These are phyloP conservation scores for Athene cunicularia DNA, from an alignment of 2,113 vertebrate genomes.

Conservation along the genomic window DNA sequence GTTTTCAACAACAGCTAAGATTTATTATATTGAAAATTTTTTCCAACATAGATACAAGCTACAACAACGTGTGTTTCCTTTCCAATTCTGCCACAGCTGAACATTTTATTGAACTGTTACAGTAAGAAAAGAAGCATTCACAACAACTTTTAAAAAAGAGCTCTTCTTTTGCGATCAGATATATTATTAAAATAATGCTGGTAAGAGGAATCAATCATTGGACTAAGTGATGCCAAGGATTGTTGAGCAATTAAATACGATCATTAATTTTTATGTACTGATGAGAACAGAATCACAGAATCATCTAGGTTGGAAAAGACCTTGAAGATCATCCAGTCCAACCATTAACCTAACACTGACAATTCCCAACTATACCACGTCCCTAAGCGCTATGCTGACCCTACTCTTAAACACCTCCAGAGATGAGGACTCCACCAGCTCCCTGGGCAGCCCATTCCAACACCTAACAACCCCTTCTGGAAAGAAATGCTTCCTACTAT, in stretches of 20 bases:
- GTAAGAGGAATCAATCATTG: background rate
- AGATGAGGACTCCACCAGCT: no score
- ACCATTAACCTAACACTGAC: no score
- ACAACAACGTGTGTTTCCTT: background rate
- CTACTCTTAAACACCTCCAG: no score
- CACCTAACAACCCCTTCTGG: no score
- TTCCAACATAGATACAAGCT: constrained; percentile 4
- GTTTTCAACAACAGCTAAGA: constrained; percentile 25
- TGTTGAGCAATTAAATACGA: background rate
- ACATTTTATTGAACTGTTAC: background rate
- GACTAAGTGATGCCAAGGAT: background rate
- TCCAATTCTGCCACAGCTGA: constrained; percentile 16
- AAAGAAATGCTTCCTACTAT: no score
- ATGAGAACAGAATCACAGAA: background rate
- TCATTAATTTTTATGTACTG: background rate
- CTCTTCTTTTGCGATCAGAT: background rate
- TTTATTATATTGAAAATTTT: background rate
- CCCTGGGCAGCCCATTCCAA: no score
- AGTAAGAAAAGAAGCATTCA: background rate
- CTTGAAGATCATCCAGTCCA: no score
- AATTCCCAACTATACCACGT: no score
- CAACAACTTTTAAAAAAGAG: background rate
- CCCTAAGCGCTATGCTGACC: no score
- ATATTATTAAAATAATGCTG: background rate
- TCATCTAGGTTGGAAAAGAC: no score